Percentiles rank a stretch among this genome's conserved stretches.
Conservation (phyloP, 2,113 vertebrate genomes). For the Leucoraja erinaceus region DNA sequence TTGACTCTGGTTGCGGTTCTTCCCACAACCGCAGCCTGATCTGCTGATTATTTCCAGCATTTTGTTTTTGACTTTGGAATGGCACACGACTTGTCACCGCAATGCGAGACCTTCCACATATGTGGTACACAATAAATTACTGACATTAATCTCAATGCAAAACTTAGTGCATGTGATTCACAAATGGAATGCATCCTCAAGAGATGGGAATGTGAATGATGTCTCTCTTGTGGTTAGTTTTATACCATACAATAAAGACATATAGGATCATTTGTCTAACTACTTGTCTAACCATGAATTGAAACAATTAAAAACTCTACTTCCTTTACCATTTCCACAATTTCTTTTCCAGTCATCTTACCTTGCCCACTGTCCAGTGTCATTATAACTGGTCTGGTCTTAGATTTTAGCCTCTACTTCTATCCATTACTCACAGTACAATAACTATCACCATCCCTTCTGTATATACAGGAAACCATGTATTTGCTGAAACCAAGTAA, state of each 20-base stretch:
- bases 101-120: not conserved
- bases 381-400: not conserved
- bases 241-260: not conserved
- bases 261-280: not conserved
- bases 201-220: constrained; percentile 10
- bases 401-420: constrained; percentile 8
- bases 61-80: not conserved
- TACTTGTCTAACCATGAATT: not conserved
- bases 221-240: not conserved
- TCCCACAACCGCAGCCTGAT: no score
- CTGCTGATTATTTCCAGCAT: no score
- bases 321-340: constrained; percentile 10
- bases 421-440: not conserved
- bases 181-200: constrained; percentile 5
- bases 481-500: constrained; percentile 19
- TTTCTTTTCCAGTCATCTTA: not conserved
- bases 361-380: not conserved
- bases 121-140: not conserved
- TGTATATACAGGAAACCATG: not conserved
- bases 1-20: no score
- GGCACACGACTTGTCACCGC: no score
- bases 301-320: not conserved
- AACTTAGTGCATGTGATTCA: not conserved
- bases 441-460: constrained; percentile 6
- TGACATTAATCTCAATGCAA: not conserved